Base-by-base conservation (phyloP, 2,888 invertebrate genomes). In the Patella ulyssiponensis region DNA sequence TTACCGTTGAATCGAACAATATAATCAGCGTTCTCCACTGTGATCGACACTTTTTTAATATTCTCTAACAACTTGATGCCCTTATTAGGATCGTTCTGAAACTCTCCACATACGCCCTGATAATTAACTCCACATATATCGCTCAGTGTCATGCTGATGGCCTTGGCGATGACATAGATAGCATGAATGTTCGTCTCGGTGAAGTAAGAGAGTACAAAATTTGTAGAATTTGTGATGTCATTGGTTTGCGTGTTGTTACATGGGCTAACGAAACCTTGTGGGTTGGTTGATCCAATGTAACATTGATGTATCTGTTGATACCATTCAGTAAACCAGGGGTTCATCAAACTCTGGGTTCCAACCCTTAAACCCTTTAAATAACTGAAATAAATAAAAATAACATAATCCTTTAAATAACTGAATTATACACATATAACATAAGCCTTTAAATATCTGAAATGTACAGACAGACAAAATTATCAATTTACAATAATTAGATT, bases 241-340 rank as follows among this genome's bases (percentile, higher is more conserved):
- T 71, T 78, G 44, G 77, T 81, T 11, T 73, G 15, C 0, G 54
- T 23, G 70, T 74, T 80, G 0, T 74, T 53, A 78, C 88, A 88
- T 0, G 70, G 75, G 3, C 64, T 23, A 14, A 64, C 11, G 58
- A 58, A 79, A 11, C 56, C 78, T 17, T 74, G 71, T 53, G 75
- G 74, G 51, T 79, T 76, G 20, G 71, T 77, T 1, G 79, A 76
- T 52, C 80, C 85, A 15, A 89, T 73, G 23, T 83, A 86, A 75
- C 90, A 91, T 76, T 87, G 77, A 71, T 83, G 84, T 12, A 83
- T 75, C 7, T 79, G 76, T 77, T 89, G 85, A 74, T 85, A 90
- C 88, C 88, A 90, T 69, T 89, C 89, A 52, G 75, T 81, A 74
- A 89, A 86, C 89, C 90, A 91, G 2, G 90, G 90, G 71, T 91